Evolutionary conservation across 2,797 vertebrate species (phyloP), one percentile per base, ranked within the genome.

Genomic region (Notamacropus eugenii): DNA sequence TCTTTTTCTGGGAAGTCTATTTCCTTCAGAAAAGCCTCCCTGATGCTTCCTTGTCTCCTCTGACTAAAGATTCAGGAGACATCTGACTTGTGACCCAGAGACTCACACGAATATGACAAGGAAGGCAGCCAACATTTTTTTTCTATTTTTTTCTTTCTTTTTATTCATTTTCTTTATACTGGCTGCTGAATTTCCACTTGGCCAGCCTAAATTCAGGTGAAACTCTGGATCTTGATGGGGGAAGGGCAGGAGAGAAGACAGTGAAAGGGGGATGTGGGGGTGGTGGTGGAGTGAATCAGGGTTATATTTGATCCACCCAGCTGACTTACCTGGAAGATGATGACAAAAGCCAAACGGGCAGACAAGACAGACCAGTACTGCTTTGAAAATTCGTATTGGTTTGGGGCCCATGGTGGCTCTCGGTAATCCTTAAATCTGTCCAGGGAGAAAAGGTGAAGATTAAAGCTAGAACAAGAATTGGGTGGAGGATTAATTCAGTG

Each of bases 341-440:
- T 99, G 57, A 99, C 99, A 96, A 99, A 99, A 46, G 99, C 99
- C 98, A 99, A 98, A 82, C 99, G 99, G 93, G 99, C 99, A 40
- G 99, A 99, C 74, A 99, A 98, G 94, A 99, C 98, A 0, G 99
- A 99, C 99, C 99, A 99, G 99, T 99, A 99, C 97, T 99, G 99
- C 97, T 99, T 99, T 34, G 99, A 99, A 97, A 99, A 99, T 93
- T 99, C 99, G 29, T 99, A 99, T 0, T 99, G 98, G 92, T 99
- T 99, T 0, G 97, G 97, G 29, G 99, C 99, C 99, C 99, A 99
- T 0, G 99, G 99, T 1, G 99, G 99, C 94, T 99, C 99, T 98
- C 99, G 99, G 98, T 99, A 99, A 98, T 99, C 99, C 97, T 99
- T 99, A 98, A 99, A 99, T 98, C 99, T 99, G 98, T 29, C 12